Evolutionary conservation across 2,888 invertebrate genomes (phyloP), one percentile per base, ranked within the genome.

Genomic region (Morpho deidamia): DNA sequence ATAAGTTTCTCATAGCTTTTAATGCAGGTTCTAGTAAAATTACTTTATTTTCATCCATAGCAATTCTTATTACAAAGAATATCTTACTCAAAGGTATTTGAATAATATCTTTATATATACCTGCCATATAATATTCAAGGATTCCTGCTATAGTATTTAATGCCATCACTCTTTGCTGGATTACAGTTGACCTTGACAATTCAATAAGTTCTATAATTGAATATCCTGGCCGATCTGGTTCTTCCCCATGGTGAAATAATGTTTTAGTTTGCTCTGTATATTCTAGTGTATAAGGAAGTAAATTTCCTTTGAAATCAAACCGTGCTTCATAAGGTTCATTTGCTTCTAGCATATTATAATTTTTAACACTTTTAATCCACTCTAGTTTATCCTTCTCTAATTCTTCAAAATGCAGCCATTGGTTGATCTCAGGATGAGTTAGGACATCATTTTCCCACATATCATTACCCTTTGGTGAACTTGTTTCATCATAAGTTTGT

Each of bases 181-280:
- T 91, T n/a, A 96, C 90, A 42, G 94, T 91, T 1, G 95, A 95
- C 69, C 94, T 88, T 35, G 94, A 93, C 1, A 98, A 82, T 59
- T 95, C 94, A 67, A 98, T 93, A 0, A 98, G 78, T 82, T 99
- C 99, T 63, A 95, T 95, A 9, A 99, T 77, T 0, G 97, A 94
- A 78, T 98, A 99, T 0, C 98, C 98, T 2, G 98, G 96, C 58
- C 97, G 91, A 58, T 94, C 95, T 7, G 97, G 95, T 76, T 99
- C 98, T 62, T 96, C 95, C 0, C 98, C 98, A 80, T 99, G 99
- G 78, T 98, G 96, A 79, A 97, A 97, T 11, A 99, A 89, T 23
- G 91, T 82, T 67, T 93, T 92, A 0, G 90, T 89, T 54, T 90
- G 69, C 48, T 90, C 92, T 60, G 82, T 83, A 59, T 81, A 91